These are phyloP conservation scores for Blastobasis adustella DNA, from an alignment of 2,888 invertebrate species.

Conservation along the genomic window DNA sequence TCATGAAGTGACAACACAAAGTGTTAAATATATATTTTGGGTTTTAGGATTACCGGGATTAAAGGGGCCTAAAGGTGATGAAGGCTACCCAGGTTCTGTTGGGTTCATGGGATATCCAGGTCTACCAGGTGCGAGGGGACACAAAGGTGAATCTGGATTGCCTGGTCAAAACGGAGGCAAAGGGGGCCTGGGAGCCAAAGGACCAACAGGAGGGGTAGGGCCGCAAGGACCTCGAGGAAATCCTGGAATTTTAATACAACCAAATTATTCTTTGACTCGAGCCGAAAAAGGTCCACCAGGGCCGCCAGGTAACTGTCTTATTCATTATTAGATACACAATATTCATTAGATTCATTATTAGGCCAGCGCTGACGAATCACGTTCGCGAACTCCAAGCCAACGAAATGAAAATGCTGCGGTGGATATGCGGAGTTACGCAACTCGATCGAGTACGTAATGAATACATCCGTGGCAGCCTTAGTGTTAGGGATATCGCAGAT, in stretches of 20 bases:
- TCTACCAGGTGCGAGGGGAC: constrained; percentile 39
- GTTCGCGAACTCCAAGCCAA: no score
- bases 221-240: constrained; percentile 67
- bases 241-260: constrained; percentile 51
- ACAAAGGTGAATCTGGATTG: constrained; percentile 35
- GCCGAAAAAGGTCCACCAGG: constrained; percentile 75
- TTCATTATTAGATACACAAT: no score
- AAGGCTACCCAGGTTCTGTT: constrained; percentile 41
- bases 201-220: constrained; percentile 58
- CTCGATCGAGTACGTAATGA: no score
- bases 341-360: background rate
- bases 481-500: no score
- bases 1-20: no score
- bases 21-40: background rate
- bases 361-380: no score
- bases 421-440: no score
- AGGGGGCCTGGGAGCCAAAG: constrained; percentile 60
- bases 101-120: constrained; percentile 48
- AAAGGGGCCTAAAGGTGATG: constrained; percentile 48
- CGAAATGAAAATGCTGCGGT: no score
- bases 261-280: constrained; percentile 34
- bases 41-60: constrained; percentile 44
- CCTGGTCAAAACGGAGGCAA: constrained; percentile 69
- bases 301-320: constrained; percentile 53
- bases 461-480: no score